Evolutionary conservation across 2,888 invertebrate genomes (phyloP).

Genomic region (Euphydryas editha): DNA sequence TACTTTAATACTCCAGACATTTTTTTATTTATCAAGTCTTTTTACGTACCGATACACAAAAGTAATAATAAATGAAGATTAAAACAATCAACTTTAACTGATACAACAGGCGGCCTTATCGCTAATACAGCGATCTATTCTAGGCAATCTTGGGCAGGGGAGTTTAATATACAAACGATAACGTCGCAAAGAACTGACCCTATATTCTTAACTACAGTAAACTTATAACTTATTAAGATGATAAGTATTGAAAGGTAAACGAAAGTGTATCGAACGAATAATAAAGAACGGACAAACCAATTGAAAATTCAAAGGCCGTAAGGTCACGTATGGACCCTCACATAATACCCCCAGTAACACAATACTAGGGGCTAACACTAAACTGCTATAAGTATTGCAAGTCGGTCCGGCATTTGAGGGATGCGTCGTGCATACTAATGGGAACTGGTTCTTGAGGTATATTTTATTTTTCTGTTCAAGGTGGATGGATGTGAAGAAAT

Average conservation of each 20-base stretch:
- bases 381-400: slow-evolving; percentile 80
- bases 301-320: slow-evolving; percentile 46
- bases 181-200: not conserved
- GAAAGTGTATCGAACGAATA: slow-evolving; percentile 3
- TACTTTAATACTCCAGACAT: no score
- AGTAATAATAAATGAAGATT: no score
- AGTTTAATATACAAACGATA: not conserved
- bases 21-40: no score
- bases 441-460: slow-evolving; percentile 20
- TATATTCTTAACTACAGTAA: not conserved
- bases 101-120: no score
- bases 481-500: slow-evolving; percentile 42
- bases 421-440: slow-evolving; percentile 70
- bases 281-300: slow-evolving; percentile 31
- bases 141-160: no score
- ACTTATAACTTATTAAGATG: not conserved
- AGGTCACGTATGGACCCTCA: slow-evolving; percentile 61
- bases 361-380: slow-evolving; percentile 71
- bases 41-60: no score
- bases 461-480: slow-evolving; percentile 3
- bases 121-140: no score
- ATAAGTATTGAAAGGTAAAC: not conserved
- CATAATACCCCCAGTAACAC: slow-evolving; percentile 70
- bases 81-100: no score
- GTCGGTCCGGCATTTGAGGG: slow-evolving; percentile 70